Percentiles rank a stretch among this genome's conserved stretches.
These are phyloP conservation scores for Laothoe populi DNA, from an alignment of 2,888 invertebrate genomes.

Conservation along the genomic window DNA sequence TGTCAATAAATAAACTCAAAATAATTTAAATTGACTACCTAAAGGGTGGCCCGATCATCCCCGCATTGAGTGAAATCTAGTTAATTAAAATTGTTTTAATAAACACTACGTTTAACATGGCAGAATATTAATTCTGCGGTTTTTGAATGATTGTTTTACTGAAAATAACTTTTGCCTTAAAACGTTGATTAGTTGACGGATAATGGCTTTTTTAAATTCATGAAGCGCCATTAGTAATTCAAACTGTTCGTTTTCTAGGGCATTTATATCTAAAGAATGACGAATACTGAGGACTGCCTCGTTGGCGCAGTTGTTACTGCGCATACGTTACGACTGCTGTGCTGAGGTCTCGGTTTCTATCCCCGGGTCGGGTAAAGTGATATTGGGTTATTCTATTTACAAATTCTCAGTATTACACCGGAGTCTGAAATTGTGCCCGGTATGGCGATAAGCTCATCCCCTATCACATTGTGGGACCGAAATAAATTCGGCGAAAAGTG, in stretches of 20 bases:
- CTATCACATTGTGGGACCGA: too few relatives aligned
- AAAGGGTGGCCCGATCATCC: slow-evolving; percentile 55
- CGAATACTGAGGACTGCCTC: too few relatives aligned
- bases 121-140: slow-evolving; percentile 73
- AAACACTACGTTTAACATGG: slow-evolving; percentile 63
- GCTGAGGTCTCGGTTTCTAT: too few relatives aligned
- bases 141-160: slow-evolving; percentile 65
- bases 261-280: neutral
- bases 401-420: too few relatives aligned
- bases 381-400: too few relatives aligned
- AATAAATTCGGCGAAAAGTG: too few relatives aligned
- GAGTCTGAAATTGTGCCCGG: too few relatives aligned
- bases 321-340: too few relatives aligned
- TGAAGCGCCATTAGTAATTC: slow-evolving; percentile 40
- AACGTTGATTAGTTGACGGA: slow-evolving; percentile 50
- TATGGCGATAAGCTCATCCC: too few relatives aligned
- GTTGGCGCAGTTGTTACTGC: too few relatives aligned
- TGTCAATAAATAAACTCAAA: slow-evolving; percentile 55
- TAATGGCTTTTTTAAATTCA: slow-evolving; percentile 43
- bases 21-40: slow-evolving; percentile 63
- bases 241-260: slow-evolving; percentile 35
- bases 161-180: slow-evolving; percentile 49
- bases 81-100: slow-evolving; percentile 76
- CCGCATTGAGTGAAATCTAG: slow-evolving; percentile 55
- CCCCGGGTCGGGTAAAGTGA: too few relatives aligned